A percentile compares a stretch with the other conserved stretches of the same genome.
Evolutionary conservation across 30 jellyfish, hydroid and myxozoan species (phyloP).

Genomic region (Nemopilema nomurai): DNA sequence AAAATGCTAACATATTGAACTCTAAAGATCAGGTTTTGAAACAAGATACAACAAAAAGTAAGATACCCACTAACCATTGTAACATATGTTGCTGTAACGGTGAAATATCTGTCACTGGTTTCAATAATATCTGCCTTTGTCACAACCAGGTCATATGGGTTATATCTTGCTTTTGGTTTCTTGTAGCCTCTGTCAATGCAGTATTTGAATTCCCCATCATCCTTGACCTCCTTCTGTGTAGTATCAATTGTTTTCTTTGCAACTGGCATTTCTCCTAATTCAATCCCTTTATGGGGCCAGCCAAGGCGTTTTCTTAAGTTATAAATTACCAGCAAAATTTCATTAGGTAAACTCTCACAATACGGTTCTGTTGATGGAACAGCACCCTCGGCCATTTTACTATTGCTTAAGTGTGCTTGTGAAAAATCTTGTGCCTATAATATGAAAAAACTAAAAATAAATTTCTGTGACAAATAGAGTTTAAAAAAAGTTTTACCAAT

Average conservation of each 20-base stretch:
- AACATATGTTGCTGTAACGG: slow-evolving; percentile 80
- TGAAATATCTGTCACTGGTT: slow-evolving; percentile 29
- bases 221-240: slow-evolving; percentile 31
- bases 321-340: slow-evolving; percentile 25
- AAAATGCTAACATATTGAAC: too few relatives aligned
- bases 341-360: not conserved
- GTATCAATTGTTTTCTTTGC: slow-evolving; percentile 63
- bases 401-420: not conserved
- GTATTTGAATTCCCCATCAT: slow-evolving; percentile 86
- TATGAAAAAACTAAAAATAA: not conserved
- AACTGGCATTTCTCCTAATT: slow-evolving; percentile 60
- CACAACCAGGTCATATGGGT: slow-evolving; percentile 74
- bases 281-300: slow-evolving; percentile 82
- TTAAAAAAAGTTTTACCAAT: too few relatives aligned
- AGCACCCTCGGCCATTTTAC: not conserved
- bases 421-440: not conserved
- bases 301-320: slow-evolving; percentile 63
- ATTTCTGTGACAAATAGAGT: not conserved
- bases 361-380: not conserved
- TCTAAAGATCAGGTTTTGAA: too few relatives aligned
- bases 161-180: slow-evolving; percentile 50
- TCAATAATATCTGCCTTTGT: slow-evolving; percentile 27
- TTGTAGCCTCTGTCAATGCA: slow-evolving; percentile 51
- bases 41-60: too few relatives aligned
- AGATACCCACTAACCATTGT: too few relatives aligned